These are phyloP conservation scores for Teleogryllus occipitalis DNA, from an alignment of 1,140 invertebrate species.

Conservation along the genomic window DNA sequence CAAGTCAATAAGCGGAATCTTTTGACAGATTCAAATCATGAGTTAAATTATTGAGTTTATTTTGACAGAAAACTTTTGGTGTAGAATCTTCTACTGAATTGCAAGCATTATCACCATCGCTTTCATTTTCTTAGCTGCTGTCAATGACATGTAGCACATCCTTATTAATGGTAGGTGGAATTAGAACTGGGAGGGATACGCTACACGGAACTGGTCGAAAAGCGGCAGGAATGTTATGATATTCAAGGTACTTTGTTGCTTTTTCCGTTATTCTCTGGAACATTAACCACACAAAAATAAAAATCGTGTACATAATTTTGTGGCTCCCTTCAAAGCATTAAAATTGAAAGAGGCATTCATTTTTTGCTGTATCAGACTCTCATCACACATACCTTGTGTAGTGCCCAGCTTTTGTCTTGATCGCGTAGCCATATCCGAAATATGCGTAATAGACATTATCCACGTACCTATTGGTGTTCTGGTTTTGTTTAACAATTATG, in stretches of 20 bases:
- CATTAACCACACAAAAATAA: not conserved
- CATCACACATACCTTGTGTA: not conserved
- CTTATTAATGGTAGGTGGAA: not conserved
- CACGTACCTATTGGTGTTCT: no score
- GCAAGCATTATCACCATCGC: not conserved
- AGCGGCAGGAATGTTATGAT: not conserved
- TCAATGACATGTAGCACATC: not conserved
- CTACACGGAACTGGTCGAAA: not conserved
- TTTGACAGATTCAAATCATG: no score
- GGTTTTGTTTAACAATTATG: no score
- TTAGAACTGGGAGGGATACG: not conserved
- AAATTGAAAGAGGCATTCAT: not conserved
- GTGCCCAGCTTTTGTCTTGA: slow-evolving; percentile 8
- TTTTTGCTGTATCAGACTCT: not conserved
- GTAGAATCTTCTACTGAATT: no score
- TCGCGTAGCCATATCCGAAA: not conserved
- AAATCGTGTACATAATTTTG: not conserved
- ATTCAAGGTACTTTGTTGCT: not conserved
- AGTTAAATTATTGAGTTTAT: no score
- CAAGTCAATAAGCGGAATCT: no score
- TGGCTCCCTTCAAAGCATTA: not conserved
- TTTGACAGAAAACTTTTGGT: not conserved
- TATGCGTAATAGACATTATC: not conserved
- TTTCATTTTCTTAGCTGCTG: slow-evolving; percentile 9
- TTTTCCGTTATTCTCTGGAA: not conserved